Evolutionary conservation across 2,888 invertebrate species (phyloP), one percentile per base, ranked within the genome.

Genomic region (Muscina levida): DNA sequence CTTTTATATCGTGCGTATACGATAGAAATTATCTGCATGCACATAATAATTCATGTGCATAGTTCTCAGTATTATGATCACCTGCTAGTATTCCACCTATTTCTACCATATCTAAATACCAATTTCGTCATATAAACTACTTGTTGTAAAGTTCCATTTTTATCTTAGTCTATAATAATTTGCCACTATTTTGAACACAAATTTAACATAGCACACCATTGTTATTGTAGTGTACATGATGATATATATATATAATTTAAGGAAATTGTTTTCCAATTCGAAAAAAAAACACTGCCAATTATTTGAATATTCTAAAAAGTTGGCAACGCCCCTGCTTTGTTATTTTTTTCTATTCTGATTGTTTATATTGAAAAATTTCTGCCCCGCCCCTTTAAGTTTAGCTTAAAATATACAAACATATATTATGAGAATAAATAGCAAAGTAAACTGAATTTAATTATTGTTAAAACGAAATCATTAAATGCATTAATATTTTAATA

Each of bases 281-380:
- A 51, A 70, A 51, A 24, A 13, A 57, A 73, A 82, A 66, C 51
- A 78, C 82, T 82, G 82, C 80, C 80, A 80, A 81, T 82, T 82
- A 62, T 79, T 82, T 79, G 70, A 51, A 53, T 65, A 62, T 39
- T 65, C 77, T 62, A 53, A 82, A 74, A 75, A 72, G 70, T 81
- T 81, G 81, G 81, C 78, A 81, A 67, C 37, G 31, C 6, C 42
- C 17, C 44, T 62, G 22, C 11, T 48, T 19, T 42, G 3, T 66
- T 26, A 37, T 67, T 73, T 15, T 73, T 15, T 66, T 62, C 31
- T 8, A 17, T 67, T n/a, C n/a, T 44, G 59, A 56, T 22, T 68
- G 19, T 46, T n/a, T 22, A 71, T 26, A 57, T 22, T 42, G 44
- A 44, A 24, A 11, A 62, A 59, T 53, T 72, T 76, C 8, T 5